These are phyloP conservation scores for Emydoidea blandingii DNA, from an alignment of 2,797 vertebrate genomes.

Conservation along the genomic window DNA sequence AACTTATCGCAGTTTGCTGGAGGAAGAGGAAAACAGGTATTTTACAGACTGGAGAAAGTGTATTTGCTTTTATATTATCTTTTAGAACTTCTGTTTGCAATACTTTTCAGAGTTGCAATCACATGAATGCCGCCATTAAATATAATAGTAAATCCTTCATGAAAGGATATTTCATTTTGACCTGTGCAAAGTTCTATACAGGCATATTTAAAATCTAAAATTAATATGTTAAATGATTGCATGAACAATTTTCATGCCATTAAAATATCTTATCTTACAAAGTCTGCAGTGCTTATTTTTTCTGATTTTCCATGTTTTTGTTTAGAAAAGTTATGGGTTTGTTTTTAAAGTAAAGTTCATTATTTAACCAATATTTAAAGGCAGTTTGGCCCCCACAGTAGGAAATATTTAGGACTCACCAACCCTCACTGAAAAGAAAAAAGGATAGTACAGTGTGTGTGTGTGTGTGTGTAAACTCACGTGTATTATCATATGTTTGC, in stretches of 20 bases:
- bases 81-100: not conserved
- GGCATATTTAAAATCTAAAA: not conserved
- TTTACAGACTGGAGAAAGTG: not conserved
- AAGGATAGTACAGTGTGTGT: not conserved
- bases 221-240: not conserved
- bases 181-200: not conserved
- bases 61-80: not conserved
- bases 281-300: not conserved
- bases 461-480: not conserved
- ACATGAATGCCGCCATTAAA: not conserved
- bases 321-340: not conserved
- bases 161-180: not conserved
- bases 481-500: not conserved
- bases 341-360: not conserved
- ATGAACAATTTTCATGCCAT: not conserved
- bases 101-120: not conserved
- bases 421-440: not conserved
- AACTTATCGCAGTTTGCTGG: conserved; percentile 92
- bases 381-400: not conserved
- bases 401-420: not conserved
- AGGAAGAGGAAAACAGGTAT: conserved; percentile 95
- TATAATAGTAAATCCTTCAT: not conserved
- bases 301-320: not conserved
- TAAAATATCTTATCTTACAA: not conserved
- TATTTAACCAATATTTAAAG: not conserved